Evolutionary conservation across 2,113 vertebrate species (phyloP).

Genomic region (Asarcornis scutulata): DNA sequence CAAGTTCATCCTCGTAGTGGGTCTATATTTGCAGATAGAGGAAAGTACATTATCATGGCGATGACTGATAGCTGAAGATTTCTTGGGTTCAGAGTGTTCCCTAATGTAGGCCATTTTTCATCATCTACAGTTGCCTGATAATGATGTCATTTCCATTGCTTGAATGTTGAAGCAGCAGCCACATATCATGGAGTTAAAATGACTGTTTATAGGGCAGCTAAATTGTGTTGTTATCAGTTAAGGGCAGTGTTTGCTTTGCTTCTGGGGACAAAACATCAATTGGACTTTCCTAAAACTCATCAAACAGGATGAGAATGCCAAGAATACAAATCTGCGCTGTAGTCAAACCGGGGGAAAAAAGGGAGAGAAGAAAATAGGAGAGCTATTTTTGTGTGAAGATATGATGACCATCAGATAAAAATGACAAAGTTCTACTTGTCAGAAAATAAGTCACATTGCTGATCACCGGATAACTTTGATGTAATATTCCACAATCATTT

Average conservation of each 20-base stretch:
- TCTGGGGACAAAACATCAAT: conserved; percentile 70
- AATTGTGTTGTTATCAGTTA: conserved; percentile 75
- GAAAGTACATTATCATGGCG: conserved; percentile 56
- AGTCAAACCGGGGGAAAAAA: neutral
- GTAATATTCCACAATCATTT: conserved; percentile 45
- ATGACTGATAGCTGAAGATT: conserved; percentile 74
- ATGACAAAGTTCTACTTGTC: conserved; percentile 52
- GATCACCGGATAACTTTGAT: conserved; percentile 57
- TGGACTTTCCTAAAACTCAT: conserved; percentile 67
- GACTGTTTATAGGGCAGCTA: conserved; percentile 69
- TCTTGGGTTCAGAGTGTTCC: conserved; percentile 72
- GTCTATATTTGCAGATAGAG: conserved; percentile 67
- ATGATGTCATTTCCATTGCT: conserved; percentile 78
- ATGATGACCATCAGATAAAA: conserved; percentile 67
- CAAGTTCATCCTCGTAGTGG: conserved; percentile 6
- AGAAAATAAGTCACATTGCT: conserved; percentile 67
- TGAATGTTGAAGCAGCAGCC: conserved; percentile 69
- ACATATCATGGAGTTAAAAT: conserved; percentile 71
- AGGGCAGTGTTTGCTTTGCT: conserved; percentile 73
- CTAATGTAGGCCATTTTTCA: conserved; percentile 78
- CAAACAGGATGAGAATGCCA: conserved; percentile 45
- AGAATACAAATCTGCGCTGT: conserved; percentile 60
- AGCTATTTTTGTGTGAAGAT: conserved; percentile 47
- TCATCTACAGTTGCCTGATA: conserved; percentile 72
- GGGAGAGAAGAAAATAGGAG: neutral